A percentile compares a stretch with the other conserved stretches of the same genome.
Conservation (phyloP, 2,888 invertebrate species). For the Leucophenga maculata region DNA sequence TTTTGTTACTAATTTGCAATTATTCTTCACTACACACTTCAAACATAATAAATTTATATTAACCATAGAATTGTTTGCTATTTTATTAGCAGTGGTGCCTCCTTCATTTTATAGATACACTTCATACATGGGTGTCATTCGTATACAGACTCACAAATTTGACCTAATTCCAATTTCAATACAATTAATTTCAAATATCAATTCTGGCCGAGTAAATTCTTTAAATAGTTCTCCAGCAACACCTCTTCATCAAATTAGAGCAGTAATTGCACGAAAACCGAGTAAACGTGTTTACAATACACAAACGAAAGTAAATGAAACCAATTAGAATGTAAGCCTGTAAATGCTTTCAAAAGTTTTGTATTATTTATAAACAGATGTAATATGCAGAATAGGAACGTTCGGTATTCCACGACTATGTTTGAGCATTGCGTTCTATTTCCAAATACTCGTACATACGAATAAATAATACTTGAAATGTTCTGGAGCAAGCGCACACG, state of each 20-base stretch:
- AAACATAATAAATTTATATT: too few relatives aligned
- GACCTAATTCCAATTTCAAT: constrained; percentile 1
- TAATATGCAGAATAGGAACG: neutral
- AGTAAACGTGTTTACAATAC: constrained; percentile 16
- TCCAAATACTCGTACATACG: neutral
- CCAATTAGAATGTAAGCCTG: neutral
- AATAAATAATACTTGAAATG: neutral
- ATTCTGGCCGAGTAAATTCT: neutral
- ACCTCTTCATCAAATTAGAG: neutral
- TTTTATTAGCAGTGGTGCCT: too few relatives aligned
- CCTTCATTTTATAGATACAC: too few relatives aligned
- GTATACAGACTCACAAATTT: too few relatives aligned
- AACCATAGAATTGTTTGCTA: too few relatives aligned
- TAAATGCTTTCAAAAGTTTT: neutral
- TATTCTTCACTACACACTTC: too few relatives aligned
- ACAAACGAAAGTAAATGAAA: neutral
- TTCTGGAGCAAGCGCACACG: neutral
- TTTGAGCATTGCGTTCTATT: neutral
- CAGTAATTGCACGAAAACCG: constrained; percentile 20
- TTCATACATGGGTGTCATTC: too few relatives aligned
- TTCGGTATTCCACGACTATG: too few relatives aligned
- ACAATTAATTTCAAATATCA: neutral
- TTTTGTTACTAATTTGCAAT: too few relatives aligned
- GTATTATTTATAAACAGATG: neutral
- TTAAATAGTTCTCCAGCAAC: constrained; percentile 5